These are phyloP conservation scores for Sinhomidia bicolor DNA, from an alignment of 2,888 invertebrate species.

Conservation along the genomic window DNA sequence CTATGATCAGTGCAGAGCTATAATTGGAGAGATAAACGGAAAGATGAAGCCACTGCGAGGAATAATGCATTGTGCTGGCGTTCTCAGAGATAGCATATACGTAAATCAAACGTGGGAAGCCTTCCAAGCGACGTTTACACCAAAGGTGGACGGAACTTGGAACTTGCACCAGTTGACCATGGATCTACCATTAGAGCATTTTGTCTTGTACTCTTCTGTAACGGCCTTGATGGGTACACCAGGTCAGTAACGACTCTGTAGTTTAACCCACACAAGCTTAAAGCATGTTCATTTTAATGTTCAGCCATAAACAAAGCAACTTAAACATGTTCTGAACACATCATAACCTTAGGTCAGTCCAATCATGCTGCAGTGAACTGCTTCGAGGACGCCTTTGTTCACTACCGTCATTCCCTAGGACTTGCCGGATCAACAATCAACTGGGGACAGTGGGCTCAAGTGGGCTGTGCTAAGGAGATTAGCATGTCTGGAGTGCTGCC, in stretches of 20 bases:
- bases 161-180: slow-evolving; percentile 52
- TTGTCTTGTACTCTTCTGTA: not conserved
- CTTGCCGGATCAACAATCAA: too few species aligned
- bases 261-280: too few species aligned
- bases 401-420: too few species aligned
- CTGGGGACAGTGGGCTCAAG: slow-evolving; percentile 69
- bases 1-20: not conserved
- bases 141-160: slow-evolving; percentile 52
- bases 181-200: slow-evolving; percentile 28
- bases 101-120: slow-evolving; percentile 1
- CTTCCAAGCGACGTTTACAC: not conserved
- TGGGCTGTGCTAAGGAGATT: slow-evolving; percentile 61
- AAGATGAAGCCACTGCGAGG: slow-evolving; percentile 41
- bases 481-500: slow-evolving; percentile 51
- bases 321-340: too few species aligned
- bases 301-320: too few species aligned
- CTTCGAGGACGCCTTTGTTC: too few species aligned
- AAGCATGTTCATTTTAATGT: too few species aligned
- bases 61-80: slow-evolving; percentile 59
- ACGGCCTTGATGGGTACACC: too few species aligned
- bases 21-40: not conserved
- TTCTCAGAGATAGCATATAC: slow-evolving; percentile 9
- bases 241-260: too few species aligned
- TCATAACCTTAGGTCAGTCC: too few species aligned
- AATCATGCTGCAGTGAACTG: too few species aligned